Evolutionary conservation across 1,140 invertebrate genomes (phyloP).

Genomic region (Aphidius ervi): DNA sequence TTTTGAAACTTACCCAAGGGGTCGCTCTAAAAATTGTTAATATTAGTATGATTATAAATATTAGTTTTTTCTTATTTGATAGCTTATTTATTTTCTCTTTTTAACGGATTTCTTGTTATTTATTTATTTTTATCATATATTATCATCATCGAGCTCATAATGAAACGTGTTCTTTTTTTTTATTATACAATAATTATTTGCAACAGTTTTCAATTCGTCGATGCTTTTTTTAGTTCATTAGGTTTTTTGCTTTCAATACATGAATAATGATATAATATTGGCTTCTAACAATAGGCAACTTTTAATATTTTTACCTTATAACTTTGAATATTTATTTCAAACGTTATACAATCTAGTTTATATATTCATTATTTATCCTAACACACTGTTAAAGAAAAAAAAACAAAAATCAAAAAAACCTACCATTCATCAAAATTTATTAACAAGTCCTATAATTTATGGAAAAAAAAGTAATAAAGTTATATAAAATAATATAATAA

Average conservation of each 20-base stretch:
- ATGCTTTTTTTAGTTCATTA: slow-evolving; percentile 16
- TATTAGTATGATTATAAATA: too few species aligned
- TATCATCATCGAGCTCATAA: slow-evolving; percentile 9
- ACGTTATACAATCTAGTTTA: background rate
- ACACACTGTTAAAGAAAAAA: slow-evolving; percentile 6
- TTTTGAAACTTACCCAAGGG: background rate
- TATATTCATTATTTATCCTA: background rate
- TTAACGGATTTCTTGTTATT: slow-evolving; percentile 8
- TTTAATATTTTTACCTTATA: slow-evolving; percentile 9
- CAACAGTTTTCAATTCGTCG: slow-evolving; percentile 11
- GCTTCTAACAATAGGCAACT: slow-evolving; percentile 22
- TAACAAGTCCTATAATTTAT: slow-evolving; percentile 15
- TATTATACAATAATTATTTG: slow-evolving; percentile 18
- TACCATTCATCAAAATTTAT: slow-evolving; percentile 24
- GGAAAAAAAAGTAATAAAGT: slow-evolving; percentile 17
- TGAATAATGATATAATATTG: slow-evolving; percentile 8
- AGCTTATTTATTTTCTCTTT: slow-evolving; percentile 23
- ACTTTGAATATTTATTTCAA: background rate
- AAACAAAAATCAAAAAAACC: slow-evolving; percentile 17
- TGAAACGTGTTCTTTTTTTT: slow-evolving; percentile 10
- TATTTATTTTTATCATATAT: slow-evolving; percentile 1
- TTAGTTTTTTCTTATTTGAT: too few species aligned
- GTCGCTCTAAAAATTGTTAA: too few species aligned
- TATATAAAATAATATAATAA: slow-evolving; percentile 1
- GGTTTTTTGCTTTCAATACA: slow-evolving; percentile 3